These are phyloP conservation scores for Iphiclides podalirius DNA, from an alignment of 2,888 invertebrate species.

Conservation along the genomic window DNA sequence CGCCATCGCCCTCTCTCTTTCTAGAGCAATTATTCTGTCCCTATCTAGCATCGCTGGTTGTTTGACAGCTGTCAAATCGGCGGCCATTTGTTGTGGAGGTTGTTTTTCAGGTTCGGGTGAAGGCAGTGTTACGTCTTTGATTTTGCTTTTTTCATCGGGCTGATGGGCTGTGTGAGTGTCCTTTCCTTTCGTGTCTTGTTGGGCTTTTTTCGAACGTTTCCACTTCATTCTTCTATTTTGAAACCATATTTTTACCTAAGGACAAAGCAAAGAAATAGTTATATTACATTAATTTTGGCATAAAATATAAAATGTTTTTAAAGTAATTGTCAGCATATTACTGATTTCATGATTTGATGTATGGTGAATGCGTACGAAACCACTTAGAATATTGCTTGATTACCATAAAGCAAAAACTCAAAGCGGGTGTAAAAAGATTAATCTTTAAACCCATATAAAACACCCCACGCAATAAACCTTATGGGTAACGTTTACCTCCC, in stretches of 20 bases:
- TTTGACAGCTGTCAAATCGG: conserved; percentile 74
- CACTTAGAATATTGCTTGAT: conserved; percentile 24
- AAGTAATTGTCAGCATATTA: too few relatives aligned
- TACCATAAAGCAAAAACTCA: conserved; percentile 21
- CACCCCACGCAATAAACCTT: conserved; percentile 60
- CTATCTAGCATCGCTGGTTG: conserved; percentile 67
- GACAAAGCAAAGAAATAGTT: conserved; percentile 35
- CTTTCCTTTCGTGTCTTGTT: conserved; percentile 88
- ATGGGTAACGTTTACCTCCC: conserved; percentile 49
- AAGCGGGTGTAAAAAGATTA: conserved; percentile 51
- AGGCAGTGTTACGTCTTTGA: conserved; percentile 44
- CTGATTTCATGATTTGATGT: not conserved
- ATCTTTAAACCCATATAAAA: conserved; percentile 59
- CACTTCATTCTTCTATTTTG: conserved; percentile 99
- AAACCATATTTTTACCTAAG: conserved; percentile 98
- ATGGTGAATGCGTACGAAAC: conserved; percentile 29
- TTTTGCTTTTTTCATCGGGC: conserved; percentile 59
- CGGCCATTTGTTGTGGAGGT: conserved; percentile 49
- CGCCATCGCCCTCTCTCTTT: conserved; percentile 71
- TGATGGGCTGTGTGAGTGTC: conserved; percentile 50
- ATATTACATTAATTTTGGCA: too few relatives aligned
- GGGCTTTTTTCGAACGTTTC: conserved; percentile 98
- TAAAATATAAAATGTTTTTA: too few relatives aligned
- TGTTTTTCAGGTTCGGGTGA: conserved; percentile 52
- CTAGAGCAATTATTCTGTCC: conserved; percentile 71